Base-by-base conservation (phyloP, 2,113 vertebrate genomes). In the Hymenochirus boettgeri region DNA sequence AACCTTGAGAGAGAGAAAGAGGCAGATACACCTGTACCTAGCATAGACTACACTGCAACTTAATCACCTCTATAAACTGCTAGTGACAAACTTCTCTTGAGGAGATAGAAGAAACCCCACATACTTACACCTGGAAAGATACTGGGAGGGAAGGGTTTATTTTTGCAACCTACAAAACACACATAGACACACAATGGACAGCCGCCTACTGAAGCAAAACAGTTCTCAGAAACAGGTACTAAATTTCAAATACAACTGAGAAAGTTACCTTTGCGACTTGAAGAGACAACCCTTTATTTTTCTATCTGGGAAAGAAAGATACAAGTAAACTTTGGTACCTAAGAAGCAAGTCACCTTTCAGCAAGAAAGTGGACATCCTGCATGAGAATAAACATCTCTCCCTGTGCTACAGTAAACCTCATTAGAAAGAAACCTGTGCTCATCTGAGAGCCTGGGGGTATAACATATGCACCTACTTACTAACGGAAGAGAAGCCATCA, bases 1-100 rank as follows among this genome's bases (percentile, higher is more conserved):
- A 66, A 66, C 64, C 64, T 66, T 66, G 55, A 59, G 45, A 35
- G 52, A 48, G 51, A 33, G 47, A 39, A 35, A 33, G 48, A 57
- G 62, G 42, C 42, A 35, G 55, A 58, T 55, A 66, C 64, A 66
- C 64, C 64, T 66, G 64, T 66, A 66, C 31, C 46, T 48, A 42
- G 42, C 63, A 50, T 37, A 65, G 54, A 54, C 61, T 66, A 17
- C 21, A 26, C 52, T 46, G 39, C 15, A 42, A 42, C 5, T 15
- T 13, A 42, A 4, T 42, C 39, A 42, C 5, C 35, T 39, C 35
- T 39, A 39, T 15, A n/a, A 42, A 42, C 39, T n/a, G 39, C 1
- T 15, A 42, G 39, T n/a, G 39, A 42, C 17, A 42, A 17, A 42
- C 39, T n/a, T 15, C 17, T 17, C 39, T 42, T 13, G 13, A 17